phyloP scores from a whole-genome alignment of 2,113 vertebrate genomes.

The Cololabis saira region DNA sequence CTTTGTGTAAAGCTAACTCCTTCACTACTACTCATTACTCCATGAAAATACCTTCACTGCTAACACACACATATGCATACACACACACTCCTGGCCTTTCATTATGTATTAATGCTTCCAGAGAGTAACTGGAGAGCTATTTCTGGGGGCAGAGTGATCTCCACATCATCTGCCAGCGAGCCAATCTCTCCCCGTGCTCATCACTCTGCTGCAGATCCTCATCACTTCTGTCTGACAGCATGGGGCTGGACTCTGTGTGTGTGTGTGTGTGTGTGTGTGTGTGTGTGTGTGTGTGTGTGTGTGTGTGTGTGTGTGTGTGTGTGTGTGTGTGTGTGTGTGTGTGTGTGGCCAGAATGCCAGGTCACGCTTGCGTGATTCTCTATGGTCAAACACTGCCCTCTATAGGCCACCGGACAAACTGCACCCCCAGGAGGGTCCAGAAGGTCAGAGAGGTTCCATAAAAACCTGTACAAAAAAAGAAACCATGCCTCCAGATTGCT shows the following conservation, averaged over 20 bases:
- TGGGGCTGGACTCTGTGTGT: not conserved
- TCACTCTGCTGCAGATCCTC: slow-evolving; percentile 52
- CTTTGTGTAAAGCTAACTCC: no score
- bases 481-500: not conserved
- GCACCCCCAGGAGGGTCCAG: slow-evolving; percentile 19
- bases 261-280: no score
- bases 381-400: slow-evolving; percentile 58
- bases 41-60: slow-evolving; percentile 5
- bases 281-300: not conserved
- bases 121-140: slow-evolving; percentile 62
- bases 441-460: slow-evolving; percentile 31
- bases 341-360: slow-evolving; percentile 26
- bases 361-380: slow-evolving; percentile 35
- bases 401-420: slow-evolving; percentile 45
- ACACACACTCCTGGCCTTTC: slow-evolving; percentile 36
- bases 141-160: slow-evolving; percentile 60
- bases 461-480: not conserved
- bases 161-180: slow-evolving; percentile 66
- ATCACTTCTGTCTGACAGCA: slow-evolving; percentile 38
- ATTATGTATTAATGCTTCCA: slow-evolving; percentile 66
- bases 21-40: no score
- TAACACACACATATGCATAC: slow-evolving; percentile 9
- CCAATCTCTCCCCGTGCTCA: slow-evolving; percentile 53
- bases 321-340: slow-evolving; percentile 16
- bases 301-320: slow-evolving; percentile 1